Base-by-base conservation (phyloP, 1,140 invertebrate species). In the Ceratina calcarata region DNA sequence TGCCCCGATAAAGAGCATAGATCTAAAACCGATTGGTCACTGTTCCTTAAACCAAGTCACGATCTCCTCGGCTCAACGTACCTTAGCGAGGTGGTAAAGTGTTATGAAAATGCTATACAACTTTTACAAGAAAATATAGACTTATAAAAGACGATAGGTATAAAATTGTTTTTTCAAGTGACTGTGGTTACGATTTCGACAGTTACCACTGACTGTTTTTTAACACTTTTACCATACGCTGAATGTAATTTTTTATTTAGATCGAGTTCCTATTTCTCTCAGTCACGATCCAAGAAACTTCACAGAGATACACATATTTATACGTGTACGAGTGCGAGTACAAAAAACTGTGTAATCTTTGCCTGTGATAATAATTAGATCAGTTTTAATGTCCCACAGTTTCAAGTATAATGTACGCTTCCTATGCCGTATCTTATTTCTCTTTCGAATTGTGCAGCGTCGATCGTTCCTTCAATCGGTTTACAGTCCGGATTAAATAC, bases 401-500 rank as follows among this genome's bases (percentile, higher is more conserved):
- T 78, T 70, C 74, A 16, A 67, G 84, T 49, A 91, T 64, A 32
- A 2, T 76, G 81, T 55, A 94, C 88, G 84, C 89, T 92, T 3
- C 89, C 91, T 4, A 93, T 87, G 24, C 96, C 96, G 91, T 94
- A 97, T 68, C 94, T 90, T 74, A 99, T 95, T 93, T 99, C 95
- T 85, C 94, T 95, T 90, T 99, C 97, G 91, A 99, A 97, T 88
- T 99, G 97, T 90, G 99, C 98, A n/a, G 98, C 96, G 80, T 97
- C 98, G 2, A 99, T 93, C 2, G 98, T 98, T 18, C 99, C 99
- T 85, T 98, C 96, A 80, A 99, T 97, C 69, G 97, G 95, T 90
- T 97, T 95, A 93, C 97, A 99, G 87, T 98, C 96, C 81, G 96
- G 96, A 95, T 99, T 99, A 90, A 99, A 99, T 0, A 99, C 98